Conservation (phyloP, 2,888 invertebrate species). For the Portevinia maculata region DNA sequence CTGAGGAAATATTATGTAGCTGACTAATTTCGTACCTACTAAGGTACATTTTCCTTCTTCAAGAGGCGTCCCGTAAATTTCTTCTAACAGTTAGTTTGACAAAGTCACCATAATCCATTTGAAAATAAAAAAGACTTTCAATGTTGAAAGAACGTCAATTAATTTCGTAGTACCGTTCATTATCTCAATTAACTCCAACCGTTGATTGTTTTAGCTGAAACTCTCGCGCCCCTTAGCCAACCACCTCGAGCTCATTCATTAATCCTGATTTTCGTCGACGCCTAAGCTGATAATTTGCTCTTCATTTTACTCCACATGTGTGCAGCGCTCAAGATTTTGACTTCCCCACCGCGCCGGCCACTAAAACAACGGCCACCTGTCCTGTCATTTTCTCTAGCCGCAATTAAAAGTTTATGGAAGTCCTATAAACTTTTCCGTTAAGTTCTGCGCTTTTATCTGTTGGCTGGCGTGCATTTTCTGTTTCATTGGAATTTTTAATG, state of each 20-base stretch:
- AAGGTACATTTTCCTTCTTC: no score
- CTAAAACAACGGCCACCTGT: background rate
- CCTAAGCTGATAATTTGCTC: constrained; percentile 59
- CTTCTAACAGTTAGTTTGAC: no score
- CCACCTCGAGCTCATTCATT: constrained; percentile 8
- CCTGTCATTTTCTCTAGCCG: constrained; percentile 52
- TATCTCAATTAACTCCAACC: constrained; percentile 21
- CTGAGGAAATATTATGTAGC: no score
- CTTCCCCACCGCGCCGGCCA: background rate
- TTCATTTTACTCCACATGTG: constrained; percentile 20
- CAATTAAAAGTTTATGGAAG: constrained; percentile 75
- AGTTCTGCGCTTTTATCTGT: constrained; percentile 54
- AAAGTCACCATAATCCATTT: no score
- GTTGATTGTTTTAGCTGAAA: constrained; percentile 38
- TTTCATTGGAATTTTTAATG: constrained; percentile 9
- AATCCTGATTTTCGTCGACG: constrained; percentile 56
- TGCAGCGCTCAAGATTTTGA: constrained; percentile 17
- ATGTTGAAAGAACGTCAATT: background rate
- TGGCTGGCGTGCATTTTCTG: constrained; percentile 50
- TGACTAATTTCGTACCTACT: no score
- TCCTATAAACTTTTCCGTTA: constrained; percentile 52
- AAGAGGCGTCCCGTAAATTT: no score
- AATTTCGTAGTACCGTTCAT: constrained; percentile 1
- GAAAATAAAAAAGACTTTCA: background rate
- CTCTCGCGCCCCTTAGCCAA: background rate